Evolutionary conservation across 2,113 vertebrate species (phyloP), one percentile per base, ranked within the genome.

Genomic region (Globicephala melas): DNA sequence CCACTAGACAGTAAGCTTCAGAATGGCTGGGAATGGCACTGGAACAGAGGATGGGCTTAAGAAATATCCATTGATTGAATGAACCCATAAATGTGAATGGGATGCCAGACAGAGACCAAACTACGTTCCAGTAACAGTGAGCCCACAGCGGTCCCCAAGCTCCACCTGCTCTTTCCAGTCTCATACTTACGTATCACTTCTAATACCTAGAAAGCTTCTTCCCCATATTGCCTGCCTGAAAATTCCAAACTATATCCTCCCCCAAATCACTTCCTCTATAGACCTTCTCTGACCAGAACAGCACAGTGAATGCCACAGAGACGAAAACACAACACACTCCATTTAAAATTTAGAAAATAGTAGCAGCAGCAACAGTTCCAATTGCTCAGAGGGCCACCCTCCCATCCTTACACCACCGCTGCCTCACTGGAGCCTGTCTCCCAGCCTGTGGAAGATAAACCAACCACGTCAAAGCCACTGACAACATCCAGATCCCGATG

Each of bases 51-150:
- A 68, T 71, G 60, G 14, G 38, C 5, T 89, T 53, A 36, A 20
- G 41, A 17, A 76, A 17, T 6, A 60, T 3, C 13, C 44, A 20
- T 2, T 33, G 58, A 80, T 33, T 36, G 18, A 53, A 80, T 8
- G 38, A 68, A 33, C 33, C 47, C 95, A 26, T 36, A 81, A 71
- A 14, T 50, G 15, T 6, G 20, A 6, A 50, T 1, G 31, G 25
- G 41, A 70, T 10, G 7, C 23, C 3, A 14, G 36, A 47, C 93
- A 88, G 8, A 80, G 38, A 50, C 23, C n/a, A 23, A 63, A 21
- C 10, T 38, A 5, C 14, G 33, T 17, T 11, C 1, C 2, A 38
- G 5, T 5, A 17, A 82, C 13, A 3, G 9, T 14, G 31, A 65
- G 55, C 41, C 28, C 5, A 31, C 0, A 18, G 21, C 63, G 33